phyloP scores from a whole-genome alignment of 64 coral and sea anemone genomes.

The Montipora cactus region DNA sequence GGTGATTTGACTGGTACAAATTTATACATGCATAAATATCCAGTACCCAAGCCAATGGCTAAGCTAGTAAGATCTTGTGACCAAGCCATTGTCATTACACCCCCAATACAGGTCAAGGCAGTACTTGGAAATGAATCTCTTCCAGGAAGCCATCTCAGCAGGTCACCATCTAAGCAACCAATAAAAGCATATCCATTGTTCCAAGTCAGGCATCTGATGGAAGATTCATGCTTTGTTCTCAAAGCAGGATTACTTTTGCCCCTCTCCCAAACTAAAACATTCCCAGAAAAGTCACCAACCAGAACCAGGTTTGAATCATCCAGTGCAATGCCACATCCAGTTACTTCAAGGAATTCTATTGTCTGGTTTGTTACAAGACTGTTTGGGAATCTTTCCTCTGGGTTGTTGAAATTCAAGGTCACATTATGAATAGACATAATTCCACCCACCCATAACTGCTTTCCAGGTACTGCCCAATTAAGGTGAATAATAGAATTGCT shows the following conservation, averaged over 20 bases:
- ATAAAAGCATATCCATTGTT: slow-evolving; percentile 71
- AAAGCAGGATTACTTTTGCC: slow-evolving; percentile 46
- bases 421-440: slow-evolving; percentile 86
- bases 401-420: slow-evolving; percentile 39
- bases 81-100: slow-evolving; percentile 82
- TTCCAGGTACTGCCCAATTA: slow-evolving; percentile 77
- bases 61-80: slow-evolving; percentile 61
- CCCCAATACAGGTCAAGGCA: slow-evolving; percentile 65
- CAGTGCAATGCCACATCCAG: slow-evolving; percentile 85
- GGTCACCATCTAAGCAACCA: slow-evolving; percentile 77
- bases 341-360: slow-evolving; percentile 86
- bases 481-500: slow-evolving; percentile 83
- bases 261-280: slow-evolving; percentile 81
- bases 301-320: slow-evolving; percentile 36
- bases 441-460: slow-evolving; percentile 82
- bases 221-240: slow-evolving; percentile 43
- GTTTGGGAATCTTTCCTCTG: slow-evolving; percentile 27
- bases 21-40: slow-evolving; percentile 69
- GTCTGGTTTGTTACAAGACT: slow-evolving; percentile 42
- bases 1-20: slow-evolving; percentile 26
- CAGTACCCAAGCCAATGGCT: slow-evolving; percentile 88
- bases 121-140: neutral
- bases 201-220: slow-evolving; percentile 83
- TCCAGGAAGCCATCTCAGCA: slow-evolving; percentile 74
- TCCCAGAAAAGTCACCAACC: slow-evolving; percentile 91